These are phyloP conservation scores for Falco concolor DNA, from an alignment of 2,797 vertebrate genomes.

Conservation along the genomic window DNA sequence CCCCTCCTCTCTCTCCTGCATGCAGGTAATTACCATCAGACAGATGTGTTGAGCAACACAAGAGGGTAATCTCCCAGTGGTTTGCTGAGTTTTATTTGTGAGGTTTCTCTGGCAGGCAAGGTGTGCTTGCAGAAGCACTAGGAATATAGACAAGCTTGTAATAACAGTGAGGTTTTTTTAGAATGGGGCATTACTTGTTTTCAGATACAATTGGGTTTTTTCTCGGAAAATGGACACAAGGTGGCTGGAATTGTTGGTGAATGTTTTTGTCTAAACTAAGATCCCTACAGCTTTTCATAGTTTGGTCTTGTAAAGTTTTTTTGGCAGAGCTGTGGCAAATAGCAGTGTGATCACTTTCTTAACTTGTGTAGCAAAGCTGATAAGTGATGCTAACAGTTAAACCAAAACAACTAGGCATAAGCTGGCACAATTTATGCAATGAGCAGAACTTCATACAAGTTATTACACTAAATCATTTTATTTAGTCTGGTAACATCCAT, in stretches of 20 bases:
- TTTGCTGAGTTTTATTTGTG: not conserved
- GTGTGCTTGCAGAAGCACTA: not conserved
- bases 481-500: not conserved
- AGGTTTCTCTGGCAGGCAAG: not conserved
- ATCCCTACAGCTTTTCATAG: not conserved
- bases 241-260: not conserved
- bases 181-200: not conserved
- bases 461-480: not conserved
- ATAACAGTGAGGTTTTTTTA: not conserved
- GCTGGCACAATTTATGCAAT: not conserved
- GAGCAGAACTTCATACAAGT: not conserved
- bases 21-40: not conserved
- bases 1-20: accelerated
- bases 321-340: not conserved
- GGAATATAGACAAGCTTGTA: not conserved
- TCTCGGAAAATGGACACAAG: not conserved
- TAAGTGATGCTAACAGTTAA: not conserved
- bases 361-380: not conserved
- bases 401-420: not conserved
- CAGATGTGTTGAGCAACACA: not conserved
- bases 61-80: not conserved
- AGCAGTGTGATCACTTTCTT: not conserved
- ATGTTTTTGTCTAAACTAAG: not conserved
- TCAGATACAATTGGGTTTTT: not conserved
- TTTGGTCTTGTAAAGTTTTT: not conserved